Evolutionary conservation across 2,797 vertebrate genomes (phyloP).

Genomic region (Buphagus erythrorhynchus): DNA sequence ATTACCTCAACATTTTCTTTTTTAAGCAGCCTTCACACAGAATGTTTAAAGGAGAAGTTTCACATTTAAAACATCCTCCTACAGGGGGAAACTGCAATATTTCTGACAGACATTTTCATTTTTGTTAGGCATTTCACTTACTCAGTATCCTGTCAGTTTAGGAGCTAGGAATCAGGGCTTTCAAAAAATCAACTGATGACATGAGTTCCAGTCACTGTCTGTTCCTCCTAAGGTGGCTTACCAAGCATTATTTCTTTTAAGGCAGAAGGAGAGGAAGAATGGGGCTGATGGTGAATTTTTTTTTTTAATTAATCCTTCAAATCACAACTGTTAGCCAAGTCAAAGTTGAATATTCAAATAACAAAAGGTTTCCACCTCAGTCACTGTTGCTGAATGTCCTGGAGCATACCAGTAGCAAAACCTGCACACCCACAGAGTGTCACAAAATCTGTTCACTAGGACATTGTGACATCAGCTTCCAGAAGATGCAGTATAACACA

Average conservation of each 20-base stretch:
- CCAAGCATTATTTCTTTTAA: neutral
- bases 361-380: neutral
- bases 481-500: neutral
- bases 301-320: neutral
- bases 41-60: neutral
- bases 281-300: rapidly evolving
- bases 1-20: neutral
- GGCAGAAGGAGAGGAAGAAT: neutral
- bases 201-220: neutral
- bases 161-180: neutral
- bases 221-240: neutral
- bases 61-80: slow-evolving; percentile 20
- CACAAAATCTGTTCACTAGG: neutral
- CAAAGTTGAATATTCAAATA: neutral
- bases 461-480: neutral
- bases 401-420: rapidly evolving
- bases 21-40: neutral
- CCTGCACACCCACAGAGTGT: rapidly evolving
- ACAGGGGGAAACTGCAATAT: neutral
- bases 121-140: neutral
- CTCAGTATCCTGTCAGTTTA: neutral
- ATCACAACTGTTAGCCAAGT: neutral
- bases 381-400: neutral
- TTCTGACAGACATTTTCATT: slow-evolving; percentile 7
- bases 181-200: neutral